Percentiles rank a stretch among this genome's conserved stretches.
Conservation (phyloP, 2,888 invertebrate species). For the Chrysolina oricalcia region DNA sequence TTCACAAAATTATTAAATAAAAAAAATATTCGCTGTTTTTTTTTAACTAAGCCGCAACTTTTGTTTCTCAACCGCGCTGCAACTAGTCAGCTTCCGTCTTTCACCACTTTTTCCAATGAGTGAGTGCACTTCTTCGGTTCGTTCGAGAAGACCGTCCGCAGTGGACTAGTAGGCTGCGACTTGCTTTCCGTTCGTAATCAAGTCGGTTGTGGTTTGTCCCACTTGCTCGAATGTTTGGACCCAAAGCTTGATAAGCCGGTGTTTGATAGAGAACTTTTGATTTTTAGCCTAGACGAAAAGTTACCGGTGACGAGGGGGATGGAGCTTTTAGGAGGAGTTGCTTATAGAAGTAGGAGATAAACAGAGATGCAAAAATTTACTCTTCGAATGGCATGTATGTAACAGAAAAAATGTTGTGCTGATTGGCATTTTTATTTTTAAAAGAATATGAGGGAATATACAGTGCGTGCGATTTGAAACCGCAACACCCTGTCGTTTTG, state of each 20-base stretch:
- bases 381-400: too few species aligned
- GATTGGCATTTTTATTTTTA: too few species aligned
- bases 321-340: neutral
- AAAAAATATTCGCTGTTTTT: neutral
- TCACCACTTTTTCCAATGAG: slow-evolving; percentile 24
- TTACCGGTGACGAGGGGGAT: slow-evolving; percentile 25
- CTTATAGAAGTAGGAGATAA: neutral
- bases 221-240: slow-evolving; percentile 36
- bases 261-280: slow-evolving; percentile 36
- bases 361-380: too few species aligned
- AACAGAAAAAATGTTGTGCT: too few species aligned
- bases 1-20: too few species aligned
- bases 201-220: slow-evolving; percentile 42
- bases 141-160: slow-evolving; percentile 24
- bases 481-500: too few species aligned
- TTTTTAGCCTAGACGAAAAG: slow-evolving; percentile 39
- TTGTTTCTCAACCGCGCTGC: slow-evolving; percentile 2
- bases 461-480: too few species aligned
- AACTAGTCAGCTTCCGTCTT: slow-evolving; percentile 13
- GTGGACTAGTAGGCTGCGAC: slow-evolving; percentile 32
- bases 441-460: too few species aligned
- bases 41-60: neutral
- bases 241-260: slow-evolving; percentile 30
- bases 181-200: slow-evolving; percentile 34
- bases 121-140: slow-evolving; percentile 18